Evolutionary conservation across 2,888 invertebrate species (phyloP).

Genomic region (Leptura quadrifasciata): DNA sequence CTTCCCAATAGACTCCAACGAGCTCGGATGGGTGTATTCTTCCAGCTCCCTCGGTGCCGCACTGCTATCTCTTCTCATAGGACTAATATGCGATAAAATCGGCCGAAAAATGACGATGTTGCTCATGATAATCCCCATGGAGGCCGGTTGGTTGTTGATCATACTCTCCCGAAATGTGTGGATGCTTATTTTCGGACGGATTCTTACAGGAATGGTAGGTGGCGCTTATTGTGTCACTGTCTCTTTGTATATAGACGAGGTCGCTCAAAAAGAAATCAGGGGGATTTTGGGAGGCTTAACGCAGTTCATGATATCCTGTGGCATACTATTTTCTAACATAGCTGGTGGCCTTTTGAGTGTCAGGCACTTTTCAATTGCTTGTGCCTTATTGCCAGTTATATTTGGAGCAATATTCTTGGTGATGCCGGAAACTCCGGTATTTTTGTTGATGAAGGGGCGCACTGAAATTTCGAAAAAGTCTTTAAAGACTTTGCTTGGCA

Average conservation of each 20-base stretch:
- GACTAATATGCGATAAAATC: conserved; percentile 79
- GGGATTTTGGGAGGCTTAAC: conserved; percentile 89
- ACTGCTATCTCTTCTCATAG: conserved; percentile 81
- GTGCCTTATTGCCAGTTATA: conserved; percentile 79
- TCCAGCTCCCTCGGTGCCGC: conserved; percentile 83
- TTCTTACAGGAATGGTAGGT: conserved; percentile 82
- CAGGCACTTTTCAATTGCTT: conserved; percentile 78
- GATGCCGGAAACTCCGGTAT: conserved; percentile 91
- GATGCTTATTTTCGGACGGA: conserved; percentile 79
- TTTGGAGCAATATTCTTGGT: conserved; percentile 82
- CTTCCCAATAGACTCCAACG: conserved; percentile 74
- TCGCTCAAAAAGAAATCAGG: conserved; percentile 85
- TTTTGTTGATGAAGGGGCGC: conserved; percentile 78
- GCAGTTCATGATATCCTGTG: conserved; percentile 87
- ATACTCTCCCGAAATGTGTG: conserved; percentile 78
- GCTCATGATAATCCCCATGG: conserved; percentile 79
- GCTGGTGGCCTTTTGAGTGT: conserved; percentile 79
- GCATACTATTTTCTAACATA: conserved; percentile 84
- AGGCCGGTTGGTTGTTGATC: conserved; percentile 82
- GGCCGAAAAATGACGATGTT: conserved; percentile 83
- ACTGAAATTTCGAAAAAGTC: conserved; percentile 81
- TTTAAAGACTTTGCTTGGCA: conserved; percentile 82
- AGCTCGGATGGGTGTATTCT: conserved; percentile 83
- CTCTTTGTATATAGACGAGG: conserved; percentile 89
- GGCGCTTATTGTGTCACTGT: conserved; percentile 88